phyloP scores from a whole-genome alignment of 1,140 invertebrate genomes.

The Forficula auricularia region DNA sequence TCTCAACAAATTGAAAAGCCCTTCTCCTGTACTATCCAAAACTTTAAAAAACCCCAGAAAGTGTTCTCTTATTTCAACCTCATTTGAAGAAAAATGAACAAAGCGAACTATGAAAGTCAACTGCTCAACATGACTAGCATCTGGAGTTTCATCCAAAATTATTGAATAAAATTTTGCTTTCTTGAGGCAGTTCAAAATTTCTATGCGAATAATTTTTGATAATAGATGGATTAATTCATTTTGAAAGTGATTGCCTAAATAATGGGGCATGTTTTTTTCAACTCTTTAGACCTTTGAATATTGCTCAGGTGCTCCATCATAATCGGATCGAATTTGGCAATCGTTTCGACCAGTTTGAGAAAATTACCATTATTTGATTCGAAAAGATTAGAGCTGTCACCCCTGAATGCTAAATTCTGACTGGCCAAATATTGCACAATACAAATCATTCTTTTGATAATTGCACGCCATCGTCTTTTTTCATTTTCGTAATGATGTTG shows the following conservation, averaged over 20 bases:
- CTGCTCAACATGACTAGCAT: background rate
- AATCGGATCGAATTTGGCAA: slow-evolving; percentile 2
- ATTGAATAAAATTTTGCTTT: background rate
- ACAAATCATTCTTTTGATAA: background rate
- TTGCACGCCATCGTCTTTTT: background rate
- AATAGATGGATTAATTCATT: background rate
- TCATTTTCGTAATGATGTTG: background rate
- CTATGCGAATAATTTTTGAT: background rate
- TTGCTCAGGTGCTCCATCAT: background rate
- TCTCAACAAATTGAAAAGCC: too few species aligned
- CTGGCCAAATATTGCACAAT: slow-evolving; percentile 2
- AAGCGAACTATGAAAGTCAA: background rate
- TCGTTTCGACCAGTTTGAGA: background rate
- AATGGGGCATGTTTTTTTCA: background rate
- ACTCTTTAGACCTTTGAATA: background rate
- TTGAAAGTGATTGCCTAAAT: background rate
- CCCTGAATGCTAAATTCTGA: slow-evolving; percentile 3
- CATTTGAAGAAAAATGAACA: too few species aligned
- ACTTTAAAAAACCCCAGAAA: too few species aligned
- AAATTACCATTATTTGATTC: slow-evolving; percentile 3
- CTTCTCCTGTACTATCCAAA: too few species aligned
- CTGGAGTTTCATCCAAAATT: background rate
- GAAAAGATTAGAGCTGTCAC: background rate
- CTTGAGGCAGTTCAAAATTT: background rate
- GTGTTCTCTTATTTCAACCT: too few species aligned